A percentile compares a stretch with the other conserved stretches of the same genome.
These are phyloP conservation scores for Priocnemis perturbator DNA, from an alignment of 2,888 invertebrate species.

Conservation along the genomic window DNA sequence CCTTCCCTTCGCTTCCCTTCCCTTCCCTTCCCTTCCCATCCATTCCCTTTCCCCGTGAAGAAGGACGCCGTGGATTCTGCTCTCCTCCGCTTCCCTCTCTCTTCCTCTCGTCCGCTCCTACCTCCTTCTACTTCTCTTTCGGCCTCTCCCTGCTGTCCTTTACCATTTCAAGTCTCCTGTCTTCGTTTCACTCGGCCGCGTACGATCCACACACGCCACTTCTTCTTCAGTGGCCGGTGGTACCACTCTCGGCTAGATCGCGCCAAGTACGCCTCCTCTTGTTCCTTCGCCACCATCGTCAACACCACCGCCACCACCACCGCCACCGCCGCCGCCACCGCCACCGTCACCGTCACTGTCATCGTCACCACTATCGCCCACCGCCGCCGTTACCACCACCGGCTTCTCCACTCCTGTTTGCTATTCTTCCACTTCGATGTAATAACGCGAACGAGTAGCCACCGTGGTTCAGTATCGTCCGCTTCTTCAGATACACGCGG, in stretches of 20 bases:
- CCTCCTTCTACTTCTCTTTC: slow-evolving; percentile 50
- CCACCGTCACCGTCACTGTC: slow-evolving; percentile 1
- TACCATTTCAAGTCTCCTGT: slow-evolving; percentile 53
- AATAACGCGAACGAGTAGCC: slow-evolving; percentile 23
- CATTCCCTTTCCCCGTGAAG: slow-evolving; percentile 15
- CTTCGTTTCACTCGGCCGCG: slow-evolving; percentile 56
- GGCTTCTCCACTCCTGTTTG: slow-evolving; percentile 24
- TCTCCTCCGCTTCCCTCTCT: slow-evolving; percentile 37
- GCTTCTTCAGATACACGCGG: neutral
- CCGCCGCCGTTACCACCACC: slow-evolving; percentile 18
- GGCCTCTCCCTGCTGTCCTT: slow-evolving; percentile 50
- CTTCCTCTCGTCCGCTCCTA: slow-evolving; percentile 26
- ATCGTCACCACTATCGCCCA: neutral
- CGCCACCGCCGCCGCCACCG: slow-evolving; percentile 1
- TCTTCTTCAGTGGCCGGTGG: slow-evolving; percentile 61
- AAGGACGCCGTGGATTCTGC: slow-evolving; percentile 50
- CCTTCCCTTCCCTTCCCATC: slow-evolving; percentile 34
- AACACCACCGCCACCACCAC: neutral
- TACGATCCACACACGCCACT: slow-evolving; percentile 62
- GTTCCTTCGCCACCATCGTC: slow-evolving; percentile 28
- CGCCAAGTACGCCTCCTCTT: slow-evolving; percentile 54
- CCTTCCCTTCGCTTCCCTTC: slow-evolving; percentile 38
- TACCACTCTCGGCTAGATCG: slow-evolving; percentile 60
- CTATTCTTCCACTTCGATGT: slow-evolving; percentile 42
- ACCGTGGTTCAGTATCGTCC: neutral